These are phyloP conservation scores for Trichonephila inaurata DNA, from an alignment of 1,140 invertebrate genomes.

Conservation along the genomic window DNA sequence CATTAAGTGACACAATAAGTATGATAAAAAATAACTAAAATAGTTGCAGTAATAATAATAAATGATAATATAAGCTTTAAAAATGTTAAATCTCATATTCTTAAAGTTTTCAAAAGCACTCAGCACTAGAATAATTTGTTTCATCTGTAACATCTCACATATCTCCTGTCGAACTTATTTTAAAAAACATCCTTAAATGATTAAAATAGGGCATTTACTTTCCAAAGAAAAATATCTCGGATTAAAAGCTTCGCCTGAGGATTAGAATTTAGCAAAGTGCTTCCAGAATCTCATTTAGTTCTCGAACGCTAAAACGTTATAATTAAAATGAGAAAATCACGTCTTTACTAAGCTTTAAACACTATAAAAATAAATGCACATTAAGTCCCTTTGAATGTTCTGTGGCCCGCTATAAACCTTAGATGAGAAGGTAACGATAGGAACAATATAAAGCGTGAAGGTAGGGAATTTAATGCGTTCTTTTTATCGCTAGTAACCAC, in stretches of 20 bases:
- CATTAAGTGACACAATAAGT: too few species aligned
- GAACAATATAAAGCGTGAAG: slow-evolving; percentile 25
- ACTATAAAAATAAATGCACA: slow-evolving; percentile 35
- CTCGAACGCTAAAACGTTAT: not conserved
- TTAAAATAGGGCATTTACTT: not conserved
- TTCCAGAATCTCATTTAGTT: not conserved
- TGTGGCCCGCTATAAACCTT: slow-evolving; percentile 20
- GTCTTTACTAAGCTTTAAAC: slow-evolving; percentile 19
- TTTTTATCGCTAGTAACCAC: slow-evolving; percentile 7
- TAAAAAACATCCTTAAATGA: not conserved
- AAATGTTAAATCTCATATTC: too few species aligned
- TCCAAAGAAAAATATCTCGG: not conserved
- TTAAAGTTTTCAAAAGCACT: not conserved
- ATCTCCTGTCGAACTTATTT: not conserved
- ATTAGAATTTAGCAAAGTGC: slow-evolving; percentile 38
- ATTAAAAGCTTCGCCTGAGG: not conserved
- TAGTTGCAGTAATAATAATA: too few species aligned
- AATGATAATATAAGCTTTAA: too few species aligned
- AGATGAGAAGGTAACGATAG: not conserved
- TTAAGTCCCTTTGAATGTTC: slow-evolving; percentile 29
- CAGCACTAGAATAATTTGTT: not conserved
- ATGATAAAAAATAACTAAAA: too few species aligned
- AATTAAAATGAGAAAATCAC: slow-evolving; percentile 39
- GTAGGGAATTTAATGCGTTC: not conserved
- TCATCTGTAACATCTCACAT: not conserved